These are phyloP conservation scores for Schizothorax lantsangensis DNA, from an alignment of 2,797 vertebrate species.

Conservation along the genomic window DNA sequence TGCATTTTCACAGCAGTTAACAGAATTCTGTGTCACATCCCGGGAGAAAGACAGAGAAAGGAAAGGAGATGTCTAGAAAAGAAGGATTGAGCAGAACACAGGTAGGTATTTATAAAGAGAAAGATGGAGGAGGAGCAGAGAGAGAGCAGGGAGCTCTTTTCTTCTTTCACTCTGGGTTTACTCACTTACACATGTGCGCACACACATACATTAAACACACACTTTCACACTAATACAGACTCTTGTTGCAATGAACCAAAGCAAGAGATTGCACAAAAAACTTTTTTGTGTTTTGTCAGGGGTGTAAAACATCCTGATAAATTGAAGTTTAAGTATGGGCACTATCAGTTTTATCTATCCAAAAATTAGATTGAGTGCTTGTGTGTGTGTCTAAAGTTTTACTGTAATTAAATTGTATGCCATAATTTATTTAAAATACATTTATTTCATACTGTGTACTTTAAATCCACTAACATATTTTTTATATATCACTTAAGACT, in stretches of 20 bases:
- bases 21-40: constrained; percentile 83
- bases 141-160: constrained; percentile 18
- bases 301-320: neutral
- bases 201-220: neutral
- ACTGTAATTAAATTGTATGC: neutral
- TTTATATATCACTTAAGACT: neutral
- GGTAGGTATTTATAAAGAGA: constrained; percentile 51
- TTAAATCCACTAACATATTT: neutral
- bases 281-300: neutral
- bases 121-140: constrained; percentile 31
- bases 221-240: neutral
- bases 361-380: neutral
- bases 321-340: neutral
- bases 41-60: constrained; percentile 66
- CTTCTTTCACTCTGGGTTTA: constrained; percentile 2
- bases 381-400: neutral
- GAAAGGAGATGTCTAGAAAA: constrained; percentile 65
- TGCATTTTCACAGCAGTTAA: constrained; percentile 75
- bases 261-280: neutral
- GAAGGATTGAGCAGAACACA: constrained; percentile 55
- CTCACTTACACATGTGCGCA: neutral
- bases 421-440: neutral
- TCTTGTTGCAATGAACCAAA: neutral
- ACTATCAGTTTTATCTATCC: neutral
- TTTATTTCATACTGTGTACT: neutral